Conservation (phyloP, 1,140 invertebrate genomes). For the Drosophila lini region DNA sequence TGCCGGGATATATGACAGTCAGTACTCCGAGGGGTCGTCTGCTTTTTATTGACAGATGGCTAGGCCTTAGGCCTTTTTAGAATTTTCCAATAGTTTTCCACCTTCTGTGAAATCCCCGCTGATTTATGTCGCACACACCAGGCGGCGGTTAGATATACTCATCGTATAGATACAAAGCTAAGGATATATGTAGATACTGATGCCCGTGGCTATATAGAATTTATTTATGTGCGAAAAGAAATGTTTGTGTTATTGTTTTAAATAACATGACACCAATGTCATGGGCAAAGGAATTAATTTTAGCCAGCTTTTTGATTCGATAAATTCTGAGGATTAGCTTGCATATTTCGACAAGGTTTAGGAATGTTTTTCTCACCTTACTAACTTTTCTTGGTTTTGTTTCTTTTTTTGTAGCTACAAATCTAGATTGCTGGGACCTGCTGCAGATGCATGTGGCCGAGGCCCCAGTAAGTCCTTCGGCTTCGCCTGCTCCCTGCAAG, state of each 20-base stretch:
- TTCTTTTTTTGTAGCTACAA: slow-evolving; percentile 58
- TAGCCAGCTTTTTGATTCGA: slow-evolving; percentile 12
- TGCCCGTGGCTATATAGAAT: slow-evolving; percentile 1
- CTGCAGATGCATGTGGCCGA: slow-evolving; percentile 76
- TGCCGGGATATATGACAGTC: slow-evolving; percentile 35
- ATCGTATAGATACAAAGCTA: slow-evolving; percentile 15
- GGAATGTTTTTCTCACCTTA: background rate
- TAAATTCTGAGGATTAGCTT: slow-evolving; percentile 36
- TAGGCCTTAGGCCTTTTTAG: slow-evolving; percentile 19
- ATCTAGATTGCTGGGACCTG: slow-evolving; percentile 82
- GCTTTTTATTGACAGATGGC: slow-evolving; percentile 22
- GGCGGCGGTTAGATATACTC: slow-evolving; percentile 12
- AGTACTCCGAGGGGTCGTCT: background rate
- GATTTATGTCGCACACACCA: slow-evolving; percentile 37
- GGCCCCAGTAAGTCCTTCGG: slow-evolving; percentile 53
- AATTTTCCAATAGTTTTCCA: slow-evolving; percentile 31
- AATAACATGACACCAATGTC: slow-evolving; percentile 82
- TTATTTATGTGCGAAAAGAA: slow-evolving; percentile 43
- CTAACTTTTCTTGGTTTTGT: slow-evolving; percentile 10
- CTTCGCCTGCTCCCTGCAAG: slow-evolving; percentile 66
- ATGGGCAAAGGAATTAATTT: slow-evolving; percentile 73
- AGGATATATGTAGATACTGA: slow-evolving; percentile 9
- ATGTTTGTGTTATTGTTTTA: slow-evolving; percentile 70
- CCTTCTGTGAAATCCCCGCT: slow-evolving; percentile 34
- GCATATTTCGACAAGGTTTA: slow-evolving; percentile 16